A percentile compares a stretch with the other conserved stretches of the same genome.
These are phyloP conservation scores for Tokudaia muenninki DNA, from an alignment of 2,797 vertebrate genomes.

Conservation along the genomic window DNA sequence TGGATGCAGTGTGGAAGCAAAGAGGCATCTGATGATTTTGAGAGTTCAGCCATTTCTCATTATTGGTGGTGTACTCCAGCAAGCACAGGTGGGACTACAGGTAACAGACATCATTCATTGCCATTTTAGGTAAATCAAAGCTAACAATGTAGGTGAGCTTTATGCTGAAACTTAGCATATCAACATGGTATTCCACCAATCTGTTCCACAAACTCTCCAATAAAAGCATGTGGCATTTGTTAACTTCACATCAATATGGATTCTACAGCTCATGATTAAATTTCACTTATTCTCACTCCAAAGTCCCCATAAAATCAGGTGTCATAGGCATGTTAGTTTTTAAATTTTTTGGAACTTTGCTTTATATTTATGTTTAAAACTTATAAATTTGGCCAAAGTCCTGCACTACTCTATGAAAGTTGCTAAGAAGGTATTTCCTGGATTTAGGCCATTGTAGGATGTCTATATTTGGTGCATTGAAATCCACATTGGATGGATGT, in stretches of 20 bases:
- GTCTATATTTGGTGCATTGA: neutral
- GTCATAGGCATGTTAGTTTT: neutral
- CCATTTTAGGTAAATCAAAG: constrained; percentile 7
- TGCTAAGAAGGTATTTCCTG: neutral
- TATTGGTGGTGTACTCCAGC: neutral
- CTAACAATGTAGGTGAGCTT: neutral
- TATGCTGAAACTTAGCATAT: neutral
- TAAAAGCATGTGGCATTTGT: neutral
- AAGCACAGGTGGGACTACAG: neutral
- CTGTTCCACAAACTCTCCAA: neutral
- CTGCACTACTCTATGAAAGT: neutral
- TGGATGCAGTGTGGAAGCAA: neutral
- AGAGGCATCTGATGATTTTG: neutral
- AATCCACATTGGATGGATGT: neutral
- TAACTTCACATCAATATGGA: constrained; percentile 4
- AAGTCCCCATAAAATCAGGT: neutral
- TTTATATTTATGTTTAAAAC: constrained; percentile 27
- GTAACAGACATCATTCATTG: neutral
- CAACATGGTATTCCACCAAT: neutral
- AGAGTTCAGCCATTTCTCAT: neutral
- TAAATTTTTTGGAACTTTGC: neutral
- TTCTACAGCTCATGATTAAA: constrained; percentile 1
- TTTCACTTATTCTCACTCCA: neutral
- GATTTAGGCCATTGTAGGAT: neutral
- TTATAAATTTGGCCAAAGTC: neutral